Evolutionary conservation across 2,888 invertebrate genomes (phyloP).

Genomic region (Cataglyphis albicans): DNA sequence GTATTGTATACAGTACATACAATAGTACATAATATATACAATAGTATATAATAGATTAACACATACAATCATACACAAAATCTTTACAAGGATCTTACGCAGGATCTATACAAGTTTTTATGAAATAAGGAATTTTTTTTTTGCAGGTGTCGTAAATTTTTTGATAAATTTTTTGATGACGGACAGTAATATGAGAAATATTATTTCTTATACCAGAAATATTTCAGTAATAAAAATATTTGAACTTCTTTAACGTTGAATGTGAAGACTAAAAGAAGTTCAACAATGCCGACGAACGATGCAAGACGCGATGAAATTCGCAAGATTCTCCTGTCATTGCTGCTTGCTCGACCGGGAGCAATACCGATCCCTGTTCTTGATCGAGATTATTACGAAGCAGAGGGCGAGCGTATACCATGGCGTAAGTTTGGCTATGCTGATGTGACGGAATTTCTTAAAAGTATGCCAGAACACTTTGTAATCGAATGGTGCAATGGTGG

Average conservation of each 20-base stretch:
- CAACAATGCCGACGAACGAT: constrained; percentile 32
- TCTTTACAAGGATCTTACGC: background rate
- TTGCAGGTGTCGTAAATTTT: no score
- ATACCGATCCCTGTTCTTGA: constrained; percentile 15
- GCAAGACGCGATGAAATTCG: constrained; percentile 62
- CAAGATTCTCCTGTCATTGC: constrained; percentile 68
- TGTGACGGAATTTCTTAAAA: constrained; percentile 70
- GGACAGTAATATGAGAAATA: background rate
- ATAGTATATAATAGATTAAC: background rate
- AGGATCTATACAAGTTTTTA: background rate
- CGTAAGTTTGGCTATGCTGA: constrained; percentile 65
- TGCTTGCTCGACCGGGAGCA: constrained; percentile 65
- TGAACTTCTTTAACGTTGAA: constrained; percentile 8
- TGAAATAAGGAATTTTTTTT: background rate
- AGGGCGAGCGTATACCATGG: constrained; percentile 75
- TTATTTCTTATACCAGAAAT: background rate
- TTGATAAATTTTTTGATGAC: no score
- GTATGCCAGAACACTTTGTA: constrained; percentile 63
- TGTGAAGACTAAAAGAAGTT: background rate
- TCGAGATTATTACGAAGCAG: constrained; percentile 68
- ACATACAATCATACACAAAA: background rate
- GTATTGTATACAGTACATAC: background rate
- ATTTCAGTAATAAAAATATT: background rate
- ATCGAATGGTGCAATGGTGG: constrained; percentile 33
- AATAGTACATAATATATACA: background rate